Conservation (phyloP, 2,113 vertebrate genomes). For the Platanista minor region DNA sequence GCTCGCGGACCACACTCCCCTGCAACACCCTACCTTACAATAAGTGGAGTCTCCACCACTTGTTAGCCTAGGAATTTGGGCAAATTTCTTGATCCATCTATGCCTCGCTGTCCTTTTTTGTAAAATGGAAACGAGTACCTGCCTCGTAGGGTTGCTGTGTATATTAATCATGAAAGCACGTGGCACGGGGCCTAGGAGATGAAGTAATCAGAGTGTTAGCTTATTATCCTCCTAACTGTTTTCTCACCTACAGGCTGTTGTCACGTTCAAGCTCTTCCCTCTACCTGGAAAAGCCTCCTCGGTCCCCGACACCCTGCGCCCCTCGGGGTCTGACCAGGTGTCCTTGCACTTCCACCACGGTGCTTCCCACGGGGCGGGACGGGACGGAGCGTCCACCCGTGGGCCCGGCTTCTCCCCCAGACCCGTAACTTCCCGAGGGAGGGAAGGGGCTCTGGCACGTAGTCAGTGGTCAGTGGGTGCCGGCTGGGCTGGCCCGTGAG, state of each 20-base stretch:
- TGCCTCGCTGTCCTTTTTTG: neutral
- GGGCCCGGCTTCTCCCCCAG: neutral
- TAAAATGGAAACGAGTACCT: neutral
- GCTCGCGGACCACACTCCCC: neutral
- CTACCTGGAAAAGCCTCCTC: neutral
- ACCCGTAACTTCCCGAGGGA: neutral
- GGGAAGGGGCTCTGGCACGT: neutral
- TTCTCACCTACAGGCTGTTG: neutral
- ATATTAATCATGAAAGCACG: neutral
- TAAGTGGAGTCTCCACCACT: neutral
- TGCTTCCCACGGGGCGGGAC: neutral
- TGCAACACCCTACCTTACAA: neutral
- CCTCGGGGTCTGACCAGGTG: neutral
- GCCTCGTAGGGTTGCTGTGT: neutral
- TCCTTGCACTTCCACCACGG: neutral
- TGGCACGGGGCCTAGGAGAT: neutral
- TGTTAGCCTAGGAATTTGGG: neutral
- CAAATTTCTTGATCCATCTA: neutral
- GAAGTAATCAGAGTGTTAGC: neutral
- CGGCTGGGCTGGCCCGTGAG: neutral
- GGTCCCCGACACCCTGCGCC: neutral
- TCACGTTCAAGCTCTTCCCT: neutral
- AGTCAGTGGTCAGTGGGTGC: neutral
- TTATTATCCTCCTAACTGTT: fast-evolving
- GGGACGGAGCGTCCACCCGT: neutral